Base-by-base conservation (phyloP, 1,140 invertebrate species). In the Arion vulgaris region DNA sequence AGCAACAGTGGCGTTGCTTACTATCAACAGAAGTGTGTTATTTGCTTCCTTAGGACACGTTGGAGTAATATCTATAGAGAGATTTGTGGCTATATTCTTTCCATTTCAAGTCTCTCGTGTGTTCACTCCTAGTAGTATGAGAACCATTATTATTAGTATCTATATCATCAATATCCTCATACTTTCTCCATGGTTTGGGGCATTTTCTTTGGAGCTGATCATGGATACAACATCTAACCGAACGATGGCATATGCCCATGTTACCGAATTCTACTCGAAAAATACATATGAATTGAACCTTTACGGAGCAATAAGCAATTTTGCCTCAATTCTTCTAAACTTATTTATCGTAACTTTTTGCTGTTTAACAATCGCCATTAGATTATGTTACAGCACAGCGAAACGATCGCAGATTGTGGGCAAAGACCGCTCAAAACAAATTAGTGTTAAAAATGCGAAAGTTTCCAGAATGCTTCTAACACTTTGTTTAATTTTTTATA, bases 41-140 rank as follows among this genome's bases (percentile, higher is more conserved):
- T 49, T 39, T 26, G 19, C n/a, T 5, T 73, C 71, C 26, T 1
- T 73, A 15, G 2, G 1, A 5, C 71, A 73, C 41, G 28, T 39
- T 49, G 71, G 71, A 39, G n/a, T 73, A 1, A 73, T 73, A 7
- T 73, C 71, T 26, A 7, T 73, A 34, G 71, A 73, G 41, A 39
- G 71, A 73, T 39, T 73, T 4, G 41, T 49, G 19, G 71, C 71
- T 23, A 32, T 73, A 9, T 73, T 41, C 36, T 73, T 73, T 49
- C 71, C 71, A 26, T 73, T 73, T 28, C 41, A 39, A 15, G 71
- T 73, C 19, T 73, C 71, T 26, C 36, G 71, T 1, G 4, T 73
- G 15, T 39, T 73, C 23, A 73, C 71, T 41, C 7, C 17, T 41
- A 2, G 26, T 11, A 39, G 36, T 13, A 9, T 49, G 7, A 73